A percentile compares a stretch with the other conserved stretches of the same genome.
Conservation (phyloP, 2,113 vertebrate genomes). For the Cyanoliseus patagonus region DNA sequence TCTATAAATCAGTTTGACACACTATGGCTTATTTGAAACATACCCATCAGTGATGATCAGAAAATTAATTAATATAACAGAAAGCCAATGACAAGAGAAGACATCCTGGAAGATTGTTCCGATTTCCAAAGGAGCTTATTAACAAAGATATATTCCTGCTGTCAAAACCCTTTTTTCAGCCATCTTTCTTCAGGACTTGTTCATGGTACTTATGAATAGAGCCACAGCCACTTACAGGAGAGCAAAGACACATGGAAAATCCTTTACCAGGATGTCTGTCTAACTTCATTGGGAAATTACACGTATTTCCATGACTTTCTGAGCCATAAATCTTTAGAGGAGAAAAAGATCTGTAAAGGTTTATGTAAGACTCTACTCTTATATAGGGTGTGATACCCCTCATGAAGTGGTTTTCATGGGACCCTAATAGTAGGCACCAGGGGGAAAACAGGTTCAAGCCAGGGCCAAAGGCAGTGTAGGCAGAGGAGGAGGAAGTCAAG, state of each 20-base stretch:
- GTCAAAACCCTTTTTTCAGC: slow-evolving; percentile 11
- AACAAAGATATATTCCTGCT: slow-evolving; percentile 37
- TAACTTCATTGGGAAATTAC: neutral
- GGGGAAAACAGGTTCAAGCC: neutral
- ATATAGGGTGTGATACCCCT: neutral
- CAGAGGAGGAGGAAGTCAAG: neutral
- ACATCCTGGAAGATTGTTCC: neutral
- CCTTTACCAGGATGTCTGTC: neutral
- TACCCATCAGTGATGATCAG: slow-evolving; percentile 33
- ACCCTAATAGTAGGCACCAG: neutral
- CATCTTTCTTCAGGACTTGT: neutral
- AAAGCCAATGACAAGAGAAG: slow-evolving; percentile 30
- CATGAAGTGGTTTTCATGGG: neutral
- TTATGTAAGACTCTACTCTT: neutral
- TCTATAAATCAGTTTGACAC: slow-evolving; percentile 65
- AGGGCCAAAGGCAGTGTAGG: neutral
- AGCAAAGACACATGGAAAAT: neutral
- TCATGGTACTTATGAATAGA: neutral
- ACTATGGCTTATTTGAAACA: slow-evolving; percentile 38
- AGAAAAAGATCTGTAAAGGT: neutral
- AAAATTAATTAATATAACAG: slow-evolving; percentile 54
- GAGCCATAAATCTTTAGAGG: neutral
- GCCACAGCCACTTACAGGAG: neutral
- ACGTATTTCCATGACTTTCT: neutral
- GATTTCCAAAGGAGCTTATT: slow-evolving; percentile 34